Conservation (phyloP, 2,888 invertebrate genomes). For the Andrena fulva region DNA sequence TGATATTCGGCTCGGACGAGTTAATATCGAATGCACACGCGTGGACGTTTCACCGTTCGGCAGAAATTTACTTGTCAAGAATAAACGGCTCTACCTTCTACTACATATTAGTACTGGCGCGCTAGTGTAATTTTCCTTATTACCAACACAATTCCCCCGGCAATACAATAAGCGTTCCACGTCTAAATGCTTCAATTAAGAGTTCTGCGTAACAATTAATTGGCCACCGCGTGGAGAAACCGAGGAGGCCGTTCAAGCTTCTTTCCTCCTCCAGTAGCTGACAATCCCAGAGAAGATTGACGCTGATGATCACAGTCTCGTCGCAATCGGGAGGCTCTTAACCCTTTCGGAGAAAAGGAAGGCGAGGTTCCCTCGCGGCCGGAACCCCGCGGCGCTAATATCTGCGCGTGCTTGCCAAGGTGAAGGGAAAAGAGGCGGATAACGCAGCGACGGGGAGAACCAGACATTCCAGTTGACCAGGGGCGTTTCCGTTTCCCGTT, state of each 20-base stretch:
- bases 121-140: not conserved
- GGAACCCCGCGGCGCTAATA: slow-evolving; percentile 60
- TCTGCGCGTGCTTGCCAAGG: slow-evolving; percentile 47
- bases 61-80: slow-evolving; percentile 3
- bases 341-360: slow-evolving; percentile 40
- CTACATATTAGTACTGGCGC: too few relatives aligned
- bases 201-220: slow-evolving; percentile 15
- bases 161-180: too few relatives aligned
- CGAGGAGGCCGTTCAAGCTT: slow-evolving; percentile 6
- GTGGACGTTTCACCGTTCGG: not conserved
- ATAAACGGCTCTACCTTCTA: not conserved
- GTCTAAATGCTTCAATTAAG: not conserved
- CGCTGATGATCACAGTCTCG: slow-evolving; percentile 35
- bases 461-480: slow-evolving; percentile 71
- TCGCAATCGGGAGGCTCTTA: slow-evolving; percentile 39
- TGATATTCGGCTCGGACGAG: slow-evolving; percentile 22
- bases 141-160: too few relatives aligned
- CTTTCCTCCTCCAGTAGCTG: slow-evolving; percentile 45
- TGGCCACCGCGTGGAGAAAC: slow-evolving; percentile 1
- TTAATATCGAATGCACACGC: slow-evolving; percentile 37
- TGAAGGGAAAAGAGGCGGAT: slow-evolving; percentile 23
- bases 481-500: slow-evolving; percentile 76
- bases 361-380: slow-evolving; percentile 27
- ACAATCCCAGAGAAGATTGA: slow-evolving; percentile 28
- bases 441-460: slow-evolving; percentile 29